Percentiles rank a stretch among this genome's conserved stretches.
Evolutionary conservation across 2,797 vertebrate species (phyloP).

Genomic region (Diglossa cyanea): DNA sequence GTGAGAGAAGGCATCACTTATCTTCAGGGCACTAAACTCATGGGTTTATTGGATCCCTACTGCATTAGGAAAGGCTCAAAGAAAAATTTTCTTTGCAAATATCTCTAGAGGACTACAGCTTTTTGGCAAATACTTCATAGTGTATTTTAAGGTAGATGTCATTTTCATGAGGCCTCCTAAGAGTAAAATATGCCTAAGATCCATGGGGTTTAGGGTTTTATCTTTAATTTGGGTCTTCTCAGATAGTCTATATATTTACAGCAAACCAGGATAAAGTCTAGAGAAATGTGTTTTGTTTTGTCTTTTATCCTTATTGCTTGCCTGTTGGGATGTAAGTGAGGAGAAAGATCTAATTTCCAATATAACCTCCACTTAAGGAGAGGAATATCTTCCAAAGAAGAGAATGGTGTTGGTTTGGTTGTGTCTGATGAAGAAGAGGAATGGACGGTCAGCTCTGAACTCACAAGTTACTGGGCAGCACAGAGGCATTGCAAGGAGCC

Average conservation of each 20-base stretch:
- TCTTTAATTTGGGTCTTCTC: not conserved
- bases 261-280: not conserved
- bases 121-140: not conserved
- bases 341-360: not conserved
- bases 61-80: not conserved
- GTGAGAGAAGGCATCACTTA: not conserved
- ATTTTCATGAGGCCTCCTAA: not conserved
- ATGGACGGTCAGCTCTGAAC: slow-evolving; percentile 83
- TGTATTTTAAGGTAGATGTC: not conserved
- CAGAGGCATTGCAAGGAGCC: not conserved
- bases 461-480: not conserved
- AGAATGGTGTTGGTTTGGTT: slow-evolving; percentile 80
- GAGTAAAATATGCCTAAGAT: not conserved
- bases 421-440: slow-evolving; percentile 86
- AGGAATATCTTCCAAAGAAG: slow-evolving; percentile 81
- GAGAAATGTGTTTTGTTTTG: not conserved
- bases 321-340: not conserved
- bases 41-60: not conserved
- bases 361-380: slow-evolving; percentile 54
- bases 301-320: not conserved
- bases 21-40: not conserved
- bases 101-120: not conserved
- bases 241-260: not conserved
- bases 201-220: not conserved
- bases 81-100: not conserved